phyloP scores from a whole-genome alignment of 2,888 invertebrate species.

The Eilema sororculum region DNA sequence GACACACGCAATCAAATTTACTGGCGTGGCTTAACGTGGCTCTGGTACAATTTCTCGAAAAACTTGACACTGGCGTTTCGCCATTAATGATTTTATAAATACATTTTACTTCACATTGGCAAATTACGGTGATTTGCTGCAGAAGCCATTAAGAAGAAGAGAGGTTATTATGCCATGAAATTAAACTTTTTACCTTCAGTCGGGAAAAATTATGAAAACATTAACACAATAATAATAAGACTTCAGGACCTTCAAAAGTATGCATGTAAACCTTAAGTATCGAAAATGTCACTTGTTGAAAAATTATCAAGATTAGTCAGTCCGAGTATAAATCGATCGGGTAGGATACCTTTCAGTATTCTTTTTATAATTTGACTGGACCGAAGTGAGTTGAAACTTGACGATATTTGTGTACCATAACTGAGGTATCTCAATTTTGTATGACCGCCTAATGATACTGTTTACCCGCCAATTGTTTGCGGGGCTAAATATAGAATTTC shows the following conservation, averaged over 20 bases:
- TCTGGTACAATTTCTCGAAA: no score
- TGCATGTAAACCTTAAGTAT: background rate
- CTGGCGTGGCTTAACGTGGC: no score
- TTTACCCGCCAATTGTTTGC: conserved; percentile 26
- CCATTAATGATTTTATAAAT: no score
- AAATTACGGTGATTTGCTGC: no score
- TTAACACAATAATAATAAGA: background rate
- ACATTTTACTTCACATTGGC: no score
- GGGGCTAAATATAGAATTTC: conserved; percentile 46
- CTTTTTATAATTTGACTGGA: conserved; percentile 33
- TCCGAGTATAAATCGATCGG: conserved; percentile 8
- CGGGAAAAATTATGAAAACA: background rate
- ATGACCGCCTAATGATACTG: conserved; percentile 60
- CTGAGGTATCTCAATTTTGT: conserved; percentile 61
- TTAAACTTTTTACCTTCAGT: background rate
- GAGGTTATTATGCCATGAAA: no score
- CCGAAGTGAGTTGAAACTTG: conserved; percentile 53
- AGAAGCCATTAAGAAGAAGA: no score
- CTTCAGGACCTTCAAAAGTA: background rate
- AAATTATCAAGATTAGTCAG: conserved; percentile 3
- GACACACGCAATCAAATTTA: no score
- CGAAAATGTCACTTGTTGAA: background rate
- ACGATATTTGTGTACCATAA: conserved; percentile 46
- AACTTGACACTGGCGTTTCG: no score
- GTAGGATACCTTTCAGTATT: conserved; percentile 47